Base-by-base conservation (phyloP, 2,888 invertebrate genomes). In the Lepidocyrtoides sp. region DNA sequence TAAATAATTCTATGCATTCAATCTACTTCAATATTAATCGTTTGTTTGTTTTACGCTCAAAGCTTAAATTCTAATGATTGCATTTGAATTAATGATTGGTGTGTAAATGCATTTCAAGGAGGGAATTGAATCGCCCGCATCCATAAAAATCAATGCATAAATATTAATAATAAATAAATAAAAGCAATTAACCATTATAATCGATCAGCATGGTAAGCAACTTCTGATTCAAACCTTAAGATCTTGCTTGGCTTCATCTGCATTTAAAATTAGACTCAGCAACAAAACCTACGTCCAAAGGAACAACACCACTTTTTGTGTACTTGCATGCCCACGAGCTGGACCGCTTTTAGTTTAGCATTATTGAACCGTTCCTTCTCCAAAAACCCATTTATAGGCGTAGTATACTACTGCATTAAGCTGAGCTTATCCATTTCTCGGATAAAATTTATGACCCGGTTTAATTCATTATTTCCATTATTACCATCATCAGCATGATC, bases 371-470 rank as follows among this genome's bases (percentile, higher is more conserved):
- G 17, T 17, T 2, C 10, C 10, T 26, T 7, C 5, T 32, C 32
- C 10, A 12, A 32, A 66, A 4, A 29, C 12, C 3, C 36, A 32
- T 41, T 41, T 8, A 29, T 26, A 32, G 7, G 7, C 8, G n/a
- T n/a, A n/a, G n/a, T n/a, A 17, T 41, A 36, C 36, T 8, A 8
- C 32, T 63, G 32, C 32, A 66, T 17, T 7, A 17, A 8, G 3
- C 17, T 36, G 2, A 26, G 20, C 23, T 12, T 8, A 60, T n/a
- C 32, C 32, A 12, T 72, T 72, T 44, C 44, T 72, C 72, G 20
- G 23, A 23, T 44, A 72, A 72, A 72, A 72, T 72, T 72, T 44
- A 72, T 72, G 72, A 72, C 36, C 66, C 32, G 66, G 72, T 72
- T 72, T 72, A 44, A 20, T 44, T 66, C 69, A 66, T 51, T 48